Evolutionary conservation across 2,888 invertebrate species (phyloP).

Genomic region (Gerris lacustris): DNA sequence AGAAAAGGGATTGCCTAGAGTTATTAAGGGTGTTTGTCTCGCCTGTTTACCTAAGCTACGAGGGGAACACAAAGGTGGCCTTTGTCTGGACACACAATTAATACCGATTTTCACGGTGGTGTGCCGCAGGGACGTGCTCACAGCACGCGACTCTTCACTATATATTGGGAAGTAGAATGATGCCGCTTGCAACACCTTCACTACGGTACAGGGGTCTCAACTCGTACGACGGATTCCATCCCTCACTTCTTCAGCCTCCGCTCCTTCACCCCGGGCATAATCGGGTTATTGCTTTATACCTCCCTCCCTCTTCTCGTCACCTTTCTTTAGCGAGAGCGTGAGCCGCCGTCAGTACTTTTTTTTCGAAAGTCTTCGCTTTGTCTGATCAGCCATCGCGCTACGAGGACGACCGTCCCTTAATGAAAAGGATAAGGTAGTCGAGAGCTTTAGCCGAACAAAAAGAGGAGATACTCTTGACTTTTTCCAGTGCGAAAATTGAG

Average conservation of each 20-base stretch:
- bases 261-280: conserved; percentile 1
- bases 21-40: conserved; percentile 3
- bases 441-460: background rate
- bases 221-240: background rate
- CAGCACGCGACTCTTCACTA: background rate
- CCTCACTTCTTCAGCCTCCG: background rate
- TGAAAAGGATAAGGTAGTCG: background rate
- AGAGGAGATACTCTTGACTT: background rate
- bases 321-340: background rate
- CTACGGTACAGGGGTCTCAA: background rate
- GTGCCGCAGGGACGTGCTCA: background rate
- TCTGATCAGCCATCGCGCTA: background rate
- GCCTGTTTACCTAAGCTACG: conserved; percentile 2
- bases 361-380: background rate
- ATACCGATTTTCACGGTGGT: conserved; percentile 5
- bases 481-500: too few species aligned
- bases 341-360: background rate
- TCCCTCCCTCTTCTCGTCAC: background rate
- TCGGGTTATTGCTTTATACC: conserved; percentile 2
- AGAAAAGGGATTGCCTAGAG: background rate
- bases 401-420: background rate
- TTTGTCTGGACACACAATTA: conserved; percentile 5
- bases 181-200: background rate
- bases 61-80: background rate
- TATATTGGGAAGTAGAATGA: background rate